Conservation (phyloP, 2,888 invertebrate genomes). For the Vandiemenella viatica region DNA sequence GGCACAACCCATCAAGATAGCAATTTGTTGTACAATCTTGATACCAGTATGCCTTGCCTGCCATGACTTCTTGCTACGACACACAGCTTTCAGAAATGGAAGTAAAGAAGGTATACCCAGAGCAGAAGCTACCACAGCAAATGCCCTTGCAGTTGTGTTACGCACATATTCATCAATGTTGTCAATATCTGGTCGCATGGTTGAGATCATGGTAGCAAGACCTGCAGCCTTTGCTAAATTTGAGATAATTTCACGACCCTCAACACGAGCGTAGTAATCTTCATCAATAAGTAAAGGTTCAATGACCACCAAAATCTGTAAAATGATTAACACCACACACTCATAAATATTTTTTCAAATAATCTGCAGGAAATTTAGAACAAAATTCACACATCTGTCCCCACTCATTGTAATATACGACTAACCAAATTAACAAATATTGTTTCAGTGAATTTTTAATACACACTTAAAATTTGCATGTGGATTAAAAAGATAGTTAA, state of each 20-base stretch:
- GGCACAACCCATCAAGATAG: conserved; percentile 98
- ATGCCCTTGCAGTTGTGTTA: conserved; percentile 97
- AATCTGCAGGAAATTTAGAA: neutral
- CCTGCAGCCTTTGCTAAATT: conserved; percentile 99
- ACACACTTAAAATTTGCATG: too few species aligned
- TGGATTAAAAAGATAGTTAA: too few species aligned
- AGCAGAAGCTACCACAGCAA: conserved; percentile 99
- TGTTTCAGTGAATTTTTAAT: too few species aligned
- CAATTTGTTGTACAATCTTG: conserved; percentile 99
- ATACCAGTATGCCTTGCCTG: conserved; percentile 96
- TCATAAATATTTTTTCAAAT: neutral
- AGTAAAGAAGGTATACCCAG: conserved; percentile 88
- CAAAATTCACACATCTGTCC: neutral
- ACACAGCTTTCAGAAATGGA: conserved; percentile 97
- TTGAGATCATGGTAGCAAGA: conserved; percentile 98
- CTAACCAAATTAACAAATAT: too few species aligned
- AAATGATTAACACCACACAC: conserved; percentile 8
- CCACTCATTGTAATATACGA: too few species aligned
- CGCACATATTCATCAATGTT: conserved; percentile 99
- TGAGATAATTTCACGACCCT: conserved; percentile 97
- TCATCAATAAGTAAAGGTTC: conserved; percentile 97
- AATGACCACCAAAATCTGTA: conserved; percentile 88
- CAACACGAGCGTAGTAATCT: conserved; percentile 99
- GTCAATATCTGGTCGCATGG: conserved; percentile 99
- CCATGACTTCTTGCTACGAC: conserved; percentile 99